Base-by-base conservation (phyloP, 2,797 vertebrate species). In the Etheostoma nigrum region DNA sequence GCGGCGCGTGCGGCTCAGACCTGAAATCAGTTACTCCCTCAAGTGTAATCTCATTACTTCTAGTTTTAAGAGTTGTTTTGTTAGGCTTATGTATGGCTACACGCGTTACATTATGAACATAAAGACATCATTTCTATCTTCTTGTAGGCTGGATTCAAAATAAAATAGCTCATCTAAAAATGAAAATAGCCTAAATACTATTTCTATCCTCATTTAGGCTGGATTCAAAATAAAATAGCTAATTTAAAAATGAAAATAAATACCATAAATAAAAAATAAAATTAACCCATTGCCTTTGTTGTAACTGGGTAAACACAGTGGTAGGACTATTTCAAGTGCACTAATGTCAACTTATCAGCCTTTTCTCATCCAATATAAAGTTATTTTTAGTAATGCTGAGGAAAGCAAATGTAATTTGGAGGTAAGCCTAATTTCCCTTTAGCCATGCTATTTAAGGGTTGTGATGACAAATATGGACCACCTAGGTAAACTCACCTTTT, bases 11-110 rank as follows among this genome's bases (percentile, higher is more conserved):
- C 27, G 74, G 65, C 66, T 81, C 75, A 1, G 23, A 49, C 15
- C 51, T 48, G 74, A 33, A 33, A 23, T 74, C 65, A 6, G 48
- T 49, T 71, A 68, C 79, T 62, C 19, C 55, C 19, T 25, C n/a
- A 2, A 21, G 72, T 74, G 75, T 84, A 72, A 81, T 81, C 61
- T 1, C 9, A 47, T 83, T 80, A 83, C 72, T 36, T 36, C 36
- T 36, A 36, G 36, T 36, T 36, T 10, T 36, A 36, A 7, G 9
- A 36, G 36, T 36, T 36, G 36, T 36, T 10, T 36, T 36, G 36
- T 36, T 36, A 36, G 36, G 36, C 36, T 72, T 33, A 44, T 49
- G 4, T 9, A 49, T 49, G 9, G 19, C 19, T 10, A 8, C 19
- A 15, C 23, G 45, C 53, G 4, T 57, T 60, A 55, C 16, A 45